Evolutionary conservation across 2,888 invertebrate genomes (phyloP).

Genomic region (Netelia inedita): DNA sequence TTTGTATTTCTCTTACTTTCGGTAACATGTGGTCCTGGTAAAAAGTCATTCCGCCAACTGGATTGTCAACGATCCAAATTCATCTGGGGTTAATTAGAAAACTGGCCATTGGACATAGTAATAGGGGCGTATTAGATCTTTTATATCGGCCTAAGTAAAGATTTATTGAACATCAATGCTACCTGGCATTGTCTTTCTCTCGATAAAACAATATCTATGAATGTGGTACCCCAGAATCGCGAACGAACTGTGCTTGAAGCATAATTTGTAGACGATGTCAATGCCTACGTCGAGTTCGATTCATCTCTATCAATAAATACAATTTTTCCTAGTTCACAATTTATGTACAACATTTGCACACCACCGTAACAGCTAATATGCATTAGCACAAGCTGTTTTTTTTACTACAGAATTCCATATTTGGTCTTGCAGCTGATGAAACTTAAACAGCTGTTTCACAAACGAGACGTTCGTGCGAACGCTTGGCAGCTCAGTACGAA

Average conservation of each 20-base stretch:
- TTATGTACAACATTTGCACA: slow-evolving; percentile 21
- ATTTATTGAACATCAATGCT: slow-evolving; percentile 41
- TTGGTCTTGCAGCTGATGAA: slow-evolving; percentile 20
- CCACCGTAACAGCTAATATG: slow-evolving; percentile 16
- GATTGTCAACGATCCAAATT: background rate
- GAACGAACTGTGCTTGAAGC: background rate
- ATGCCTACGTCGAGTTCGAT: slow-evolving; percentile 7
- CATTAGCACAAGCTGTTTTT: slow-evolving; percentile 4
- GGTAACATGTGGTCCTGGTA: background rate
- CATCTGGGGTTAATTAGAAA: background rate
- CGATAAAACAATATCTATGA: slow-evolving; percentile 30
- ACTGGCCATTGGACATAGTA: slow-evolving; percentile 1
- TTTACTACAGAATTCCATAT: slow-evolving; percentile 37
- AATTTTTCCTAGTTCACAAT: slow-evolving; percentile 46
- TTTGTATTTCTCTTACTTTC: slow-evolving; percentile 4
- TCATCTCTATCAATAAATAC: slow-evolving; percentile 47
- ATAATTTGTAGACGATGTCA: background rate
- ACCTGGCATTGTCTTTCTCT: slow-evolving; percentile 28
- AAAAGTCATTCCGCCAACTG: background rate
- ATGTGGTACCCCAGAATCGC: background rate
- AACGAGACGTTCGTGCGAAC: slow-evolving; percentile 19
- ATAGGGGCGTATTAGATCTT: slow-evolving; percentile 27
- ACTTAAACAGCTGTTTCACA: slow-evolving; percentile 16
- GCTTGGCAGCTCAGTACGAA: slow-evolving; percentile 42
- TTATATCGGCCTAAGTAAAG: slow-evolving; percentile 12